Conservation (phyloP, 2,888 invertebrate species). For the Campoletis raptor region DNA sequence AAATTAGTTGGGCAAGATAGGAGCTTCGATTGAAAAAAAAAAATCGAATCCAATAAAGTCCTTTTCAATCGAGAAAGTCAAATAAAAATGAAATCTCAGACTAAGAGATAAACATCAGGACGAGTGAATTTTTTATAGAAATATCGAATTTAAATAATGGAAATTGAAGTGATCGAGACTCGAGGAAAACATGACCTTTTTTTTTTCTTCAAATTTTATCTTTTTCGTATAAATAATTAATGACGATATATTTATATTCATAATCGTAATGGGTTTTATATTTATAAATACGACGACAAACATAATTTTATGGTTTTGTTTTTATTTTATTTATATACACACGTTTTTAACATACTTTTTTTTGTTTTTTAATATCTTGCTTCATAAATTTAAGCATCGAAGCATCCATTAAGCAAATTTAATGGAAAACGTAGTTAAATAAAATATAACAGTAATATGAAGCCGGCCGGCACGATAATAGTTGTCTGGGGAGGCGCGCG, state of each 20-base stretch:
- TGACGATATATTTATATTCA: not conserved
- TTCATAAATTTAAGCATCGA: not conserved
- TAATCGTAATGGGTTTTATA: not conserved
- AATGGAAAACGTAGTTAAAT: not conserved
- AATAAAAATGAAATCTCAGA: not conserved
- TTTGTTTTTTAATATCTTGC: not conserved
- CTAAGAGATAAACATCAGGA: not conserved
- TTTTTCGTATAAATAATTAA: not conserved
- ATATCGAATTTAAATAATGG: not conserved
- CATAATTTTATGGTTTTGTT: not conserved
- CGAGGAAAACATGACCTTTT: not conserved
- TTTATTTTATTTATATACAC: not conserved
- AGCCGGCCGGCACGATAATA: constrained; percentile 49
- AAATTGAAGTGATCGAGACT: not conserved
- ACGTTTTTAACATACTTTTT: not conserved
- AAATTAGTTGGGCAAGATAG: too few species aligned
- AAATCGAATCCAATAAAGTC: too few species aligned
- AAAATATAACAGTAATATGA: constrained; percentile 8
- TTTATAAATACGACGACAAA: not conserved
- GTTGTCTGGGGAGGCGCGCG: constrained; percentile 59
- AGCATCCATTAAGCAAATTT: not conserved
- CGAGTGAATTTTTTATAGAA: too few species aligned
- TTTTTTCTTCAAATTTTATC: not conserved
- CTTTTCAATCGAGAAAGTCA: not conserved
- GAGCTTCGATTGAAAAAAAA: too few species aligned